Percentiles rank a stretch among this genome's conserved stretches.
Conservation (phyloP, 1,140 invertebrate species). For the Nasonia giraulti region DNA sequence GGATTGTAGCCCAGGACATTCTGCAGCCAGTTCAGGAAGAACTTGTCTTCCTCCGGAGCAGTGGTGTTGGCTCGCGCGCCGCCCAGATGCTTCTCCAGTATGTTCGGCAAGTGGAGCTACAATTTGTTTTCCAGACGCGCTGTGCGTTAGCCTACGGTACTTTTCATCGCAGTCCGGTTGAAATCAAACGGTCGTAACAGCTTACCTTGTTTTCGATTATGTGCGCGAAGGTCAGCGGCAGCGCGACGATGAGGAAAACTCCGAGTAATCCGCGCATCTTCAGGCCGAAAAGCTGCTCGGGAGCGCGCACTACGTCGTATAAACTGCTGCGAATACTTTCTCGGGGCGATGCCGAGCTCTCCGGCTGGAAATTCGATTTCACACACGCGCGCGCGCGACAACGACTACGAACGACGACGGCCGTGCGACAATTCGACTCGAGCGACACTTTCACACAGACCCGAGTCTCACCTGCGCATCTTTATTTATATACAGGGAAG, state of each 20-base stretch:
- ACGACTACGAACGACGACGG: conserved; percentile 44
- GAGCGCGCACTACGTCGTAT: background rate
- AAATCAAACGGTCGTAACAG: background rate
- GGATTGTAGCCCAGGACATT: conserved; percentile 54
- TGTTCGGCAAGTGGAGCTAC: background rate
- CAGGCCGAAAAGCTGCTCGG: background rate
- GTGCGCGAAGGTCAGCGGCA: conserved; percentile 15
- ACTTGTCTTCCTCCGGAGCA: conserved; percentile 32
- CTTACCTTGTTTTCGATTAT: conserved; percentile 39
- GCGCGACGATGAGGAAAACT: conserved; percentile 15
- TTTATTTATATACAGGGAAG: conserved; percentile 69
- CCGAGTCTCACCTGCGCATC: conserved; percentile 64
- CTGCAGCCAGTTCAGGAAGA: conserved; percentile 56
- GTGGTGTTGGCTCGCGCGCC: background rate
- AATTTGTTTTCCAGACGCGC: background rate
- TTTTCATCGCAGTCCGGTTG: too few relatives aligned
- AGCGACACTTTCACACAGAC: conserved; percentile 71
- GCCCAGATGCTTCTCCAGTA: background rate
- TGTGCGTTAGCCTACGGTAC: too few relatives aligned
- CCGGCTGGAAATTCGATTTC: conserved; percentile 21
- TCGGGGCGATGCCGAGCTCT: conserved; percentile 5
- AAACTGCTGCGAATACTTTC: conserved; percentile 8
- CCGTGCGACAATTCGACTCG: conserved; percentile 56
- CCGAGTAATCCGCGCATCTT: conserved; percentile 15
- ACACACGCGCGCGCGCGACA: conserved; percentile 3